A percentile compares a stretch with the other conserved stretches of the same genome.
These are phyloP conservation scores for Chinchilla lanigera DNA, from an alignment of 2,113 vertebrate species.

Conservation along the genomic window DNA sequence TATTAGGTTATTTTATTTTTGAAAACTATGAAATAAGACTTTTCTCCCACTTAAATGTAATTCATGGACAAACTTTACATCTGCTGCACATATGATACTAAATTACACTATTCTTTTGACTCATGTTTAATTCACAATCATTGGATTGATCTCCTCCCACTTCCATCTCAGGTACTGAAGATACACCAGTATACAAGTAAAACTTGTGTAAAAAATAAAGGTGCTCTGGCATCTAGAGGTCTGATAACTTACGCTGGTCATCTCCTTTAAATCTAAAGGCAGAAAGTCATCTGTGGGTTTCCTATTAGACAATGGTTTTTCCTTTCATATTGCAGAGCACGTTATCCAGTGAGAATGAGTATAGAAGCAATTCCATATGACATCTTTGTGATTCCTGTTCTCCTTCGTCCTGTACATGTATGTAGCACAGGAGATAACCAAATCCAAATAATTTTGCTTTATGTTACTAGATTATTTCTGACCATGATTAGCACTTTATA, in stretches of 20 bases:
- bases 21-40: background rate
- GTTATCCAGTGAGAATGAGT: background rate
- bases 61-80: background rate
- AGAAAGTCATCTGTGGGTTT: background rate
- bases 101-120: background rate
- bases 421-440: background rate
- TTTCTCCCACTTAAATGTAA: background rate
- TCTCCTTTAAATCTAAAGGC: background rate
- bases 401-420: background rate
- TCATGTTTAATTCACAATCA: background rate
- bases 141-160: background rate
- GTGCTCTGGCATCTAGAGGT: background rate
- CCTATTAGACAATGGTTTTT: background rate
- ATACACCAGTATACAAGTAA: background rate
- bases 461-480: background rate
- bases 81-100: background rate
- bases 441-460: background rate
- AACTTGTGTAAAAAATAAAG: background rate
- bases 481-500: background rate
- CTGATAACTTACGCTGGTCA: background rate
- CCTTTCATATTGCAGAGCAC: background rate
- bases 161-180: background rate
- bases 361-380: background rate
- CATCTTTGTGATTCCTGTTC: background rate
- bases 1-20: slow-evolving; percentile 18